These are phyloP conservation scores for Lepilemur septentrionalis DNA, from an alignment of 2,797 vertebrate genomes.

Conservation along the genomic window DNA sequence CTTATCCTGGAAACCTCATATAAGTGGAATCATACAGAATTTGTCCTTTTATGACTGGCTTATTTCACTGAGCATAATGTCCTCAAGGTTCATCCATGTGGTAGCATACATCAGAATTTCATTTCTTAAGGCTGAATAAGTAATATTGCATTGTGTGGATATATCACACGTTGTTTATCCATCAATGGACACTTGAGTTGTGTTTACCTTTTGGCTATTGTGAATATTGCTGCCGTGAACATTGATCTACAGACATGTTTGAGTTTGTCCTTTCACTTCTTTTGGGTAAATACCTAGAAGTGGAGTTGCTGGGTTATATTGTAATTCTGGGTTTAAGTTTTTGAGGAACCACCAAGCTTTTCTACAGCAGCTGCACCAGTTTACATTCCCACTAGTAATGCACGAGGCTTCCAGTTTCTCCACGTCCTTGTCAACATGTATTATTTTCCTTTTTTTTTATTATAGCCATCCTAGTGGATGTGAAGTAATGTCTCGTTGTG, in stretches of 20 bases:
- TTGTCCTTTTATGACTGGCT: neutral
- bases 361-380: fast-evolving
- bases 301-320: too few relatives aligned
- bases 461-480: fast-evolving
- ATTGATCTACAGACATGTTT: fast-evolving
- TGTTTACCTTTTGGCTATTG: neutral
- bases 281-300: fast-evolving
- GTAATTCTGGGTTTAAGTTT: neutral
- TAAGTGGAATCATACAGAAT: fast-evolving
- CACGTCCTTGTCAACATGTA: fast-evolving
- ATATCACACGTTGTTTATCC: too few relatives aligned
- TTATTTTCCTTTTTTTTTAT: neutral
- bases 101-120: fast-evolving
- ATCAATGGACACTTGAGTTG: too few relatives aligned
- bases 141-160: fast-evolving
- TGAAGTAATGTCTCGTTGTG: fast-evolving
- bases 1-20: fast-evolving
- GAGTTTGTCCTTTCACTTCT: neutral
- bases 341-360: neutral
- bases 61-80: neutral
- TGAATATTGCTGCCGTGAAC: neutral
- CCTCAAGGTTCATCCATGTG: neutral
- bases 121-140: neutral
- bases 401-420: fast-evolving
- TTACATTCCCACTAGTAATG: neutral